These are phyloP conservation scores for Eretmocerus hayati DNA, from an alignment of 2,888 invertebrate species.

Conservation along the genomic window DNA sequence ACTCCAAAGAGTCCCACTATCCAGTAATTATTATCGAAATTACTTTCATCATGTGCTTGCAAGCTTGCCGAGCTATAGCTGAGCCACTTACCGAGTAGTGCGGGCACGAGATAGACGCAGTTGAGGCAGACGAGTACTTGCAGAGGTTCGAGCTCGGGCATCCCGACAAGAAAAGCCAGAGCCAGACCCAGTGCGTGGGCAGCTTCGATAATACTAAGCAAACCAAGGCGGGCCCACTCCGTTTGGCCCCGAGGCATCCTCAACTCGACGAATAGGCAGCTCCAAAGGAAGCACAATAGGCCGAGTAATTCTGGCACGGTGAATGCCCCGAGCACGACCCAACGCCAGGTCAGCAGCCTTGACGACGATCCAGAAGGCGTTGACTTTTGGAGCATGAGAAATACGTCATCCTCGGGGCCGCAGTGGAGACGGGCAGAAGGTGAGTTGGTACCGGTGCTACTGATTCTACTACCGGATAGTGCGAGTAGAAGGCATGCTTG, in stretches of 20 bases:
- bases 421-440: too few species aligned
- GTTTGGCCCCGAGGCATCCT: too few species aligned
- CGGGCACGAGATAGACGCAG: slow-evolving; percentile 75
- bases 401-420: too few species aligned
- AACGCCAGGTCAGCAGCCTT: slow-evolving; percentile 58
- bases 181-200: slow-evolving; percentile 72
- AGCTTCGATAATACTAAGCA: slow-evolving; percentile 68
- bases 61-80: too few species aligned
- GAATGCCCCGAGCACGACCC: slow-evolving; percentile 71
- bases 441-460: too few species aligned
- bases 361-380: too few species aligned
- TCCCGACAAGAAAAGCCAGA: slow-evolving; percentile 64
- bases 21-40: too few species aligned
- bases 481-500: slow-evolving; percentile 69
- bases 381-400: too few species aligned
- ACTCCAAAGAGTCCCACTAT: not conserved
- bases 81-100: slow-evolving; percentile 64
- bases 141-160: slow-evolving; percentile 75
- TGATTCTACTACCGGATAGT: too few species aligned
- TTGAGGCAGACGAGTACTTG: slow-evolving; percentile 80
- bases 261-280: slow-evolving; percentile 60
- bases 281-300: slow-evolving; percentile 58
- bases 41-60: too few species aligned
- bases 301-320: slow-evolving; percentile 69
- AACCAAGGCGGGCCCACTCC: slow-evolving; percentile 50